Percentiles rank a stretch among this genome's conserved stretches.
phyloP scores from a whole-genome alignment of 2,113 vertebrate genomes.

The Heterotis niloticus region DNA sequence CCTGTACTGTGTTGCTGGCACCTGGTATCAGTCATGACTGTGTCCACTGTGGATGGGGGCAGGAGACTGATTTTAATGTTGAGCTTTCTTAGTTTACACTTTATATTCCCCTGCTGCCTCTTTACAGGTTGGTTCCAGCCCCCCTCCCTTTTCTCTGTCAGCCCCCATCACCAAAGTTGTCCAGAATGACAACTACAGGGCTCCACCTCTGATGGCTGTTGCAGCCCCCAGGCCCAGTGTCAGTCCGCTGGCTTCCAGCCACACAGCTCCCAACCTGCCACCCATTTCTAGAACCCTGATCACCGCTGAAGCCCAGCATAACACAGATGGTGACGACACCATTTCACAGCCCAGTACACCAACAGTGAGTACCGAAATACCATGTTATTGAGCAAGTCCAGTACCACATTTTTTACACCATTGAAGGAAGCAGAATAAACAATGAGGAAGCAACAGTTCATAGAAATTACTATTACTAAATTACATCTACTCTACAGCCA shows the following conservation, averaged over 20 bases:
- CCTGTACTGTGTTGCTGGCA: neutral
- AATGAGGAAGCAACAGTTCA: conserved; percentile 1
- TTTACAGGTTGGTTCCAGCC: conserved; percentile 64
- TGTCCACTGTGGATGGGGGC: neutral
- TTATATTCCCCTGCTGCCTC: neutral
- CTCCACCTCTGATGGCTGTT: conserved; percentile 64
- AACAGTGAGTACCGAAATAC: conserved; percentile 50
- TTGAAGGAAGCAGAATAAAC: neutral
- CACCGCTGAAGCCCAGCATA: conserved; percentile 65
- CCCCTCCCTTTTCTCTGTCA: conserved; percentile 73
- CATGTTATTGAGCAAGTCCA: neutral
- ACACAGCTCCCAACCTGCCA: conserved; percentile 67
- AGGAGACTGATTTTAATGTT: neutral
- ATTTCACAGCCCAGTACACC: conserved; percentile 49
- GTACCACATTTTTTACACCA: neutral
- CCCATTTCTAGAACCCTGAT: conserved; percentile 80
- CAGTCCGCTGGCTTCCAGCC: conserved; percentile 48
- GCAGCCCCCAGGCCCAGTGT: conserved; percentile 51
- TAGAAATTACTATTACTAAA: neutral
- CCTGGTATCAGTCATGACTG: neutral
- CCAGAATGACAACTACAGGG: conserved; percentile 88
- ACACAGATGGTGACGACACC: conserved; percentile 33
- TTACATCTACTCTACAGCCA: conserved; percentile 60
- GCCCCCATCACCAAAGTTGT: conserved; percentile 93
- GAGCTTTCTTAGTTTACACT: no score